Conservation (phyloP, 2,888 invertebrate species). For the Odontocolon sp. region DNA sequence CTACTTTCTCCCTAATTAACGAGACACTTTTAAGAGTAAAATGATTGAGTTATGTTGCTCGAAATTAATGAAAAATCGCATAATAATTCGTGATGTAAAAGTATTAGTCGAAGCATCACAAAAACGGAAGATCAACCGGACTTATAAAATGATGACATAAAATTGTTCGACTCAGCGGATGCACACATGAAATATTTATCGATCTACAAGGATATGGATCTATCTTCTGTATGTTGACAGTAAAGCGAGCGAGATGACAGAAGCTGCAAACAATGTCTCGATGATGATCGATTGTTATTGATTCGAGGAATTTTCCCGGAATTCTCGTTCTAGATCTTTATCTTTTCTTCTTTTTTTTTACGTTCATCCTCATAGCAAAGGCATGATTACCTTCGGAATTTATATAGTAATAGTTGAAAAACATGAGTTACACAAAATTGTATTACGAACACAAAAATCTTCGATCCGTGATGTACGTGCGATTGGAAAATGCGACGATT, state of each 20-base stretch:
- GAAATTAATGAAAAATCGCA: not conserved
- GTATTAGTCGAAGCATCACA: not conserved
- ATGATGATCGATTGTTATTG: slow-evolving; percentile 12
- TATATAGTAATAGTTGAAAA: not conserved
- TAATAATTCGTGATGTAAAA: slow-evolving; percentile 5
- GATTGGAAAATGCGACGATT: slow-evolving; percentile 40
- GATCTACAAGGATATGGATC: not conserved
- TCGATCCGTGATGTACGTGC: slow-evolving; percentile 33
- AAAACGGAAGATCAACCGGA: not conserved
- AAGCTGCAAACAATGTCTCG: slow-evolving; percentile 35
- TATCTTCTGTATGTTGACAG: slow-evolving; percentile 7
- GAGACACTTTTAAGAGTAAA: not conserved
- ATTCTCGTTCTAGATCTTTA: slow-evolving; percentile 21
- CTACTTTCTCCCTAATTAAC: slow-evolving; percentile 69
- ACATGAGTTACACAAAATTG: slow-evolving; percentile 28
- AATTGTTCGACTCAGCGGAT: slow-evolving; percentile 1
- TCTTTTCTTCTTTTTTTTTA: not conserved
- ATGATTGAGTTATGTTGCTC: not conserved
- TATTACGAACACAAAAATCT: not conserved
- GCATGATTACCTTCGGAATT: too few relatives aligned
- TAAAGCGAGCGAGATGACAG: slow-evolving; percentile 21
- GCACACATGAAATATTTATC: not conserved
- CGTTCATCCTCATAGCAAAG: not conserved
- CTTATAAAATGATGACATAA: slow-evolving; percentile 9
- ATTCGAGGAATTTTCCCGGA: not conserved